phyloP scores from a whole-genome alignment of 2,113 vertebrate genomes.

The Plotosus lineatus region DNA sequence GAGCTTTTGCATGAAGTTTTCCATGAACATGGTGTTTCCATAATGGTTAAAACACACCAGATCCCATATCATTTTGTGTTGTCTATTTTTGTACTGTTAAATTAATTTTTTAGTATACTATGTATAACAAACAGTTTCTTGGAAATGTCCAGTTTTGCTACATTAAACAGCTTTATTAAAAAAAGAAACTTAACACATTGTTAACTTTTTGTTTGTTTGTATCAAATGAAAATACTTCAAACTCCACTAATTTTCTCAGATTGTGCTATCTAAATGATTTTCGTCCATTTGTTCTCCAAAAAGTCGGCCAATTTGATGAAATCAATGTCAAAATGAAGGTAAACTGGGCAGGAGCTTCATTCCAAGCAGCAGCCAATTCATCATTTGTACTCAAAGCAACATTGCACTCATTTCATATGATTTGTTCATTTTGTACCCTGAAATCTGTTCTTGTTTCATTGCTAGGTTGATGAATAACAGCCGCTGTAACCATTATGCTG shows the following conservation, averaged over 20 bases:
- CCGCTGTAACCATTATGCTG: background rate
- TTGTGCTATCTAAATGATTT: background rate
- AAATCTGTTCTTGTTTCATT: background rate
- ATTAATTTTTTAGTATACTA: background rate
- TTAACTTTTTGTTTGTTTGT: background rate
- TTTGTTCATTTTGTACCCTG: background rate
- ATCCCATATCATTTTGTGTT: background rate
- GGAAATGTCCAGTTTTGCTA: background rate
- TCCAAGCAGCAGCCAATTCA: background rate
- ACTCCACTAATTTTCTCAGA: background rate
- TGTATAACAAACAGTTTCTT: background rate
- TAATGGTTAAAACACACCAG: background rate
- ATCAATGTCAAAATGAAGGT: background rate
- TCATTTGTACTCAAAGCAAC: background rate
- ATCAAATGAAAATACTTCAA: background rate
- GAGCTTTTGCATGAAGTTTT: background rate
- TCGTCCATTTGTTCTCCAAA: background rate
- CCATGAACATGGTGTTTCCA: background rate
- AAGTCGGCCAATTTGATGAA: background rate
- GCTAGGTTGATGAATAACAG: background rate
- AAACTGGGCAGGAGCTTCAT: background rate
- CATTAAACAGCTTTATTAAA: background rate
- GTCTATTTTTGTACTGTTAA: background rate
- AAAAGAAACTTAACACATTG: background rate
- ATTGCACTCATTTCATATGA: background rate